Conservation (phyloP, 1,140 invertebrate genomes). For the Zaprionus vittiger region DNA sequence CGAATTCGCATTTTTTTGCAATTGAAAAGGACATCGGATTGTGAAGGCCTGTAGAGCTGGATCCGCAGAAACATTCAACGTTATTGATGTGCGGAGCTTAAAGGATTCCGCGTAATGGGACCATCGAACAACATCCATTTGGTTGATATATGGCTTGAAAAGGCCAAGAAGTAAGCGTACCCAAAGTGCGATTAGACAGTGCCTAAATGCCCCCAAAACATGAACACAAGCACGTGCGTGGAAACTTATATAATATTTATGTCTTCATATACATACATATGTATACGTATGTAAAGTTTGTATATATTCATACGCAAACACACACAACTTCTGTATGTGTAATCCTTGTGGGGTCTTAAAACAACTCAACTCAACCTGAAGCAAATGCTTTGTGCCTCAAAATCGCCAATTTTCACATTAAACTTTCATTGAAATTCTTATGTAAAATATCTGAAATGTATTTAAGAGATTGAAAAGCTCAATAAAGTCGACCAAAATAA, state of each 20-base stretch:
- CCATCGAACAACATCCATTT: constrained; percentile 47
- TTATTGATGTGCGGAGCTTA: constrained; percentile 72
- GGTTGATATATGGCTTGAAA: constrained; percentile 42
- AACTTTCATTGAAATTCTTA: constrained; percentile 21
- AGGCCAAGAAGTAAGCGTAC: constrained; percentile 31
- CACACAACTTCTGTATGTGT: background rate
- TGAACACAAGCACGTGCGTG: background rate
- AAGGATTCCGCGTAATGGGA: constrained; percentile 33
- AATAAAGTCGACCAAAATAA: no score
- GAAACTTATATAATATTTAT: background rate
- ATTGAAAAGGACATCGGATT: constrained; percentile 60
- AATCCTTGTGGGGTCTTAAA: constrained; percentile 1
- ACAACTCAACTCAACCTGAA: background rate
- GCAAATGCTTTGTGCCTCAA: background rate
- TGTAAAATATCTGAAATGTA: no score
- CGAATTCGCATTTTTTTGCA: constrained; percentile 65
- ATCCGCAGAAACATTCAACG: constrained; percentile 72
- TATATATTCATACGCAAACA: background rate
- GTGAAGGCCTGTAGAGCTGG: background rate
- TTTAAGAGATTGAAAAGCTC: no score
- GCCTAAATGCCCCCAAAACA: constrained; percentile 12
- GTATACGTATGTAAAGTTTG: no score
- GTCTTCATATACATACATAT: no score
- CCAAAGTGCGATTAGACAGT: constrained; percentile 38
- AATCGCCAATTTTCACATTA: background rate